These are phyloP conservation scores for Apodemus speciosus DNA, from an alignment of 2,113 vertebrate species.

Conservation along the genomic window DNA sequence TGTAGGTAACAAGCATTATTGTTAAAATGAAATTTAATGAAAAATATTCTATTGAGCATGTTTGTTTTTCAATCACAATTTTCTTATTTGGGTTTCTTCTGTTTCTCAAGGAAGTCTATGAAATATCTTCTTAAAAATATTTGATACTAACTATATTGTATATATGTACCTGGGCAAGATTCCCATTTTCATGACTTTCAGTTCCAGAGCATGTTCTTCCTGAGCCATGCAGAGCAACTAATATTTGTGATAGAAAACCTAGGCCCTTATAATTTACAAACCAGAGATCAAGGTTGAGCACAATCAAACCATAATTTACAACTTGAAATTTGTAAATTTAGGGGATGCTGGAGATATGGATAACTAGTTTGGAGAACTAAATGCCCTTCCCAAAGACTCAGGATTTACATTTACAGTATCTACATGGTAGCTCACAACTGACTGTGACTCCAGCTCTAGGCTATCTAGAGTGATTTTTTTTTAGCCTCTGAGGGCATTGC, in stretches of 20 bases:
- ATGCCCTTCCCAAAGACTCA: background rate
- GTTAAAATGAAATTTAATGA: background rate
- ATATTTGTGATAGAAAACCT: background rate
- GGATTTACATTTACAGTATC: background rate
- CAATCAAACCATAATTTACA: background rate
- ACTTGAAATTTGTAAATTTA: background rate
- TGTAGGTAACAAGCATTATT: background rate
- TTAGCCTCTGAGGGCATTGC: background rate
- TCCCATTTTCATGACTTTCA: background rate
- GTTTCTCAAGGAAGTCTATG: background rate
- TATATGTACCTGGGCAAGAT: background rate
- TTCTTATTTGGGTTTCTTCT: background rate
- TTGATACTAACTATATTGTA: background rate
- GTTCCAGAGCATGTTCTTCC: background rate
- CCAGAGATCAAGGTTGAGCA: background rate
- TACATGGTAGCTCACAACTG: background rate
- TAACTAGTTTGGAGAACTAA: background rate
- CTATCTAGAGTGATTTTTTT: background rate
- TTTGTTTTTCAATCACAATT: background rate
- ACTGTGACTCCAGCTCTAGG: background rate
- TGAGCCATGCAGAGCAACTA: background rate
- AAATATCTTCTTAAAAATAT: background rate
- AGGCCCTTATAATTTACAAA: background rate
- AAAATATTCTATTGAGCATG: background rate
- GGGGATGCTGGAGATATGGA: background rate